Conservation (phyloP, 2,113 vertebrate species). For the Silurus glanis region DNA sequence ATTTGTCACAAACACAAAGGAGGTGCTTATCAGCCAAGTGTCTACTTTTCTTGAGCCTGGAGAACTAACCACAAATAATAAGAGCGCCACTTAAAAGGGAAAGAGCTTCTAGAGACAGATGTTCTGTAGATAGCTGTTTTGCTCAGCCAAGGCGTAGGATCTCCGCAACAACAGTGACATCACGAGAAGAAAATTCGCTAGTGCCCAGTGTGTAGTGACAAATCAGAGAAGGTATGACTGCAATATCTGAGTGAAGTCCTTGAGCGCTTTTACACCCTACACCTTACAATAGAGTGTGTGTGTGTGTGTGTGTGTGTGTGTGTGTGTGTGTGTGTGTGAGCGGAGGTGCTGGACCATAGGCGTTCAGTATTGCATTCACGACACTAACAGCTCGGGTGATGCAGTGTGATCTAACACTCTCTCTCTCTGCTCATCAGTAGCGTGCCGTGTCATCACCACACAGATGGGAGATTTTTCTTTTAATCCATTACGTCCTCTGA, state of each 20-base stretch:
- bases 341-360: conserved; percentile 23
- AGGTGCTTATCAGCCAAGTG: too few species aligned
- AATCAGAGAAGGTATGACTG: neutral
- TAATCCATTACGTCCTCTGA: conserved; percentile 42
- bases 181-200: neutral
- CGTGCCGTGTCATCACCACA: conserved; percentile 8
- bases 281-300: neutral
- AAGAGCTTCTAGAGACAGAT: too few species aligned
- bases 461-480: conserved; percentile 38
- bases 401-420: conserved; percentile 39
- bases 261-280: neutral
- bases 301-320: too few species aligned
- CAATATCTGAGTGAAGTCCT: neutral
- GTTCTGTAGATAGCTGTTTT: too few species aligned
- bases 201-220: neutral
- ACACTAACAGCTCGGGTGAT: conserved; percentile 29
- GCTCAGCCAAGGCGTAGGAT: too few species aligned
- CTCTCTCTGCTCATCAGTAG: conserved; percentile 42
- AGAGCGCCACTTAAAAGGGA: too few species aligned
- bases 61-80: too few species aligned
- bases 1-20: too few species aligned
- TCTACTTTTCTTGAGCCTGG: too few species aligned
- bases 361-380: conserved; percentile 38
- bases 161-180: neutral
- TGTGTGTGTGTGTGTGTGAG: neutral